phyloP scores from a whole-genome alignment of 2,797 vertebrate species.

The Typhlichthys eigenmanni region DNA sequence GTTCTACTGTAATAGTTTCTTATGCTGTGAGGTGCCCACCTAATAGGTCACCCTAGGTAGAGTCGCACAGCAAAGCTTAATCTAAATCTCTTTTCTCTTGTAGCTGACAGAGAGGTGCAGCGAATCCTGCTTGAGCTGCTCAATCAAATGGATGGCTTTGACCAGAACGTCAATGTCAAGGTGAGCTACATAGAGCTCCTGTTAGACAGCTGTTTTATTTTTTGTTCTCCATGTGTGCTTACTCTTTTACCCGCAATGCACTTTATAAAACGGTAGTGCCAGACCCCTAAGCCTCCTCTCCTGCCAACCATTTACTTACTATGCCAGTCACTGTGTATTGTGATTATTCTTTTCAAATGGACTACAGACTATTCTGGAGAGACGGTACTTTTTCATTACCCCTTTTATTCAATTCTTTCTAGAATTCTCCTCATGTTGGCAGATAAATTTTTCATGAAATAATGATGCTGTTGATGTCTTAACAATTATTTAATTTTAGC shows the following conservation, averaged over 20 bases:
- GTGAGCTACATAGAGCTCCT: conserved; percentile 59
- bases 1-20: too few species aligned
- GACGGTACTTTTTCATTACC: background rate
- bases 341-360: background rate
- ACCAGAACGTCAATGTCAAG: conserved; percentile 96
- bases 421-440: background rate
- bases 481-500: too few species aligned
- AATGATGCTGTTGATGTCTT: too few species aligned
- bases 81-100: background rate
- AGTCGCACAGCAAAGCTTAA: too few species aligned
- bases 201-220: conserved; percentile 10
- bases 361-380: background rate
- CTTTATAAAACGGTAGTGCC: background rate
- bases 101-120: conserved; percentile 93
- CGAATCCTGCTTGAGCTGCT: conserved; percentile 92
- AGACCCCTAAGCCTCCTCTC: background rate
- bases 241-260: conserved; percentile 2
- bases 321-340: background rate
- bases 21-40: too few species aligned
- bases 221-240: conserved; percentile 2
- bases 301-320: background rate
- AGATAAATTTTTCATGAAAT: background rate
- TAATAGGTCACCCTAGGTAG: too few species aligned
- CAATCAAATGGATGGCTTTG: conserved; percentile 96
- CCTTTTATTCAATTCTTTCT: background rate